Percentiles rank a stretch among this genome's conserved stretches.
Conservation (phyloP, 1,140 invertebrate genomes). For the Piezodorus guildinii region DNA sequence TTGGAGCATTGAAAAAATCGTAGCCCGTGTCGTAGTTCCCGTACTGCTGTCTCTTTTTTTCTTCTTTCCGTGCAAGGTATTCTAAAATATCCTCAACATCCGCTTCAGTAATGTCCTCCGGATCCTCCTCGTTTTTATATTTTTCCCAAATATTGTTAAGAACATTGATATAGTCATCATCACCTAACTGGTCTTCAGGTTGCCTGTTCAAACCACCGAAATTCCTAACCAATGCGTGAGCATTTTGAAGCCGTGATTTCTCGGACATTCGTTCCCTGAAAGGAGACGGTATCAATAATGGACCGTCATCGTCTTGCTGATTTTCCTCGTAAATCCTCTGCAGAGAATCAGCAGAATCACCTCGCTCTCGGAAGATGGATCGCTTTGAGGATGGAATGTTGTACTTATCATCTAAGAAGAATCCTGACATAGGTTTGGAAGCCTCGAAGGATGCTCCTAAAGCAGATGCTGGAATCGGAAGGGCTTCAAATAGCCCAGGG, state of each 20-base stretch:
- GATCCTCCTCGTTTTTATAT: slow-evolving; percentile 25
- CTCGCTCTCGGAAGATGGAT: slow-evolving; percentile 29
- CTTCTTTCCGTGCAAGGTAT: slow-evolving; percentile 21
- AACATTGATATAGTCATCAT: slow-evolving; percentile 25
- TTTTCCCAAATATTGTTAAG: slow-evolving; percentile 28
- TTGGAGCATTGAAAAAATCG: slow-evolving; percentile 26
- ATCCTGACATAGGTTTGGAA: background rate
- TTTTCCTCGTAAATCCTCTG: slow-evolving; percentile 21
- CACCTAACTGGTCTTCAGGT: slow-evolving; percentile 16
- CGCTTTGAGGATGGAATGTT: slow-evolving; percentile 9
- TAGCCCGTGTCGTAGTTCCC: slow-evolving; percentile 19
- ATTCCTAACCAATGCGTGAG: slow-evolving; percentile 23
- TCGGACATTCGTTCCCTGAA: slow-evolving; percentile 26
- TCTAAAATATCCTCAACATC: slow-evolving; percentile 24
- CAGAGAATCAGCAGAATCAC: slow-evolving; percentile 21
- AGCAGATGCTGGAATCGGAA: slow-evolving; percentile 19
- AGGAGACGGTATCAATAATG: slow-evolving; percentile 22
- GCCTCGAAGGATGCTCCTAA: slow-evolving; percentile 10
- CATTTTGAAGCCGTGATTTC: slow-evolving; percentile 19
- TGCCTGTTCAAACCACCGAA: slow-evolving; percentile 24
- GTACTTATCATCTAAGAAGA: slow-evolving; percentile 13
- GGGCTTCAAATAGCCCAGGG: slow-evolving; percentile 21
- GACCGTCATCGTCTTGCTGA: slow-evolving; percentile 17
- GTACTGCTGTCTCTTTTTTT: slow-evolving; percentile 22
- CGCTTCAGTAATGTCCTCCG: slow-evolving; percentile 22